These are phyloP conservation scores for Ennomos erosarius DNA, from an alignment of 2,888 invertebrate species.

Conservation along the genomic window DNA sequence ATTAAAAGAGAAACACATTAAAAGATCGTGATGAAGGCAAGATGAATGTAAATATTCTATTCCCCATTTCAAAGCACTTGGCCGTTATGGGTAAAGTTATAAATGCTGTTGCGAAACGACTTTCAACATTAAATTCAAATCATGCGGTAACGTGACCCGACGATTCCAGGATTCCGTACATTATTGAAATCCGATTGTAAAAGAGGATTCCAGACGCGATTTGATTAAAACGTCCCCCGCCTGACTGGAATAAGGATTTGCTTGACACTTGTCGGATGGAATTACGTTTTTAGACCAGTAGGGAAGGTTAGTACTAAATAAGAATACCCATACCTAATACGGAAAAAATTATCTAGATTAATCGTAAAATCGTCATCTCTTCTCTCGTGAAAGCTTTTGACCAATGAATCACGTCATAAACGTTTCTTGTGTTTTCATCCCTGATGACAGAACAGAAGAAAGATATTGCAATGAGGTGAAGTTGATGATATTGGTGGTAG, in stretches of 20 bases:
- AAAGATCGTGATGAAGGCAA: no score
- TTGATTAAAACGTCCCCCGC: conserved; percentile 27
- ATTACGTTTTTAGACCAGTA: conserved; percentile 11
- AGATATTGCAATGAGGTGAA: no score
- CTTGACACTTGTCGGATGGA: conserved; percentile 18
- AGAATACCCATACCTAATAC: no score
- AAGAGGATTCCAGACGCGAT: conserved; percentile 17
- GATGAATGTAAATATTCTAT: background rate
- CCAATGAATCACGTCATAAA: no score
- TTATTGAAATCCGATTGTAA: conserved; percentile 28
- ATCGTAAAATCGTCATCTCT: no score
- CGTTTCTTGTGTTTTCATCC: no score
- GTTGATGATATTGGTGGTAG: no score
- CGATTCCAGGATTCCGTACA: conserved; percentile 12
- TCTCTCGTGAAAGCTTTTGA: no score
- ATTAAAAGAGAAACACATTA: no score
- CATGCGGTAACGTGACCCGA: conserved; percentile 15
- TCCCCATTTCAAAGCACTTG: background rate
- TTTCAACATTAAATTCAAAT: conserved; percentile 13
- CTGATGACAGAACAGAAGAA: no score
- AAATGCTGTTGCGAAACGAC: conserved; percentile 6
- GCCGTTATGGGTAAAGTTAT: conserved; percentile 1
- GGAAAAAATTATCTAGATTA: no score
- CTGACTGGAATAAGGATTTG: conserved; percentile 24
- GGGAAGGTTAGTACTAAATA: background rate